These are phyloP conservation scores for Copidosoma floridanum DNA, from an alignment of 1,140 invertebrate species.

Conservation along the genomic window DNA sequence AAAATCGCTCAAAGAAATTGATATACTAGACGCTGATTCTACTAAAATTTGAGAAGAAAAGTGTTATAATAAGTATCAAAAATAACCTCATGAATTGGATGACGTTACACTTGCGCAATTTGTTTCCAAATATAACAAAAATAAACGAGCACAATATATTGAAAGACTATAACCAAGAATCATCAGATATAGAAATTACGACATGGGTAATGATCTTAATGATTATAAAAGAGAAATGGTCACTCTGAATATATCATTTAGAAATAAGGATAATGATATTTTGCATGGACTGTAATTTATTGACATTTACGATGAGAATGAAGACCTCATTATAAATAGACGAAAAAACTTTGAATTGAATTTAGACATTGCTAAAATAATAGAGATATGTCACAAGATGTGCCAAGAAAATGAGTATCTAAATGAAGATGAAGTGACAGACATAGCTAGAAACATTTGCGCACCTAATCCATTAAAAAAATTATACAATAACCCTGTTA, in stretches of 20 bases:
- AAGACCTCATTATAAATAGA: conserved; percentile 11
- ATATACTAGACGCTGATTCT: conserved; percentile 27
- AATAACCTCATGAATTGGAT: conserved; percentile 39
- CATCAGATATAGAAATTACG: conserved; percentile 44
- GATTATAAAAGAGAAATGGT: too few relatives aligned
- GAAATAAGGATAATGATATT: too few relatives aligned
- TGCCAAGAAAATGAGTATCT: background rate
- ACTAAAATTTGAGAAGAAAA: conserved; percentile 38
- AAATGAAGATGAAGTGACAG: background rate
- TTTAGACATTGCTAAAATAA: background rate
- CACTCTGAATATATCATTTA: too few relatives aligned
- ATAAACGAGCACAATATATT: conserved; percentile 31
- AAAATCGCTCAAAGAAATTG: conserved; percentile 31
- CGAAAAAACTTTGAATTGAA: conserved; percentile 14
- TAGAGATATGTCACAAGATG: background rate
- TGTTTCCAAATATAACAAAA: conserved; percentile 32
- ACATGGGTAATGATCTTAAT: too few relatives aligned
- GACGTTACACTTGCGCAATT: conserved; percentile 36
- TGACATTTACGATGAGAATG: conserved; percentile 25
- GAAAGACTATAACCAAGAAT: conserved; percentile 29
- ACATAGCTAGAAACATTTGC: background rate
- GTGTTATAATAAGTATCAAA: conserved; percentile 39
- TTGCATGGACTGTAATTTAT: conserved; percentile 41
- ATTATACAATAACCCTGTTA: conserved; percentile 8
- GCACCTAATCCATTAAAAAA: conserved; percentile 10